These are phyloP conservation scores for Helarctos malayanus DNA, from an alignment of 2,797 vertebrate genomes.

Conservation along the genomic window DNA sequence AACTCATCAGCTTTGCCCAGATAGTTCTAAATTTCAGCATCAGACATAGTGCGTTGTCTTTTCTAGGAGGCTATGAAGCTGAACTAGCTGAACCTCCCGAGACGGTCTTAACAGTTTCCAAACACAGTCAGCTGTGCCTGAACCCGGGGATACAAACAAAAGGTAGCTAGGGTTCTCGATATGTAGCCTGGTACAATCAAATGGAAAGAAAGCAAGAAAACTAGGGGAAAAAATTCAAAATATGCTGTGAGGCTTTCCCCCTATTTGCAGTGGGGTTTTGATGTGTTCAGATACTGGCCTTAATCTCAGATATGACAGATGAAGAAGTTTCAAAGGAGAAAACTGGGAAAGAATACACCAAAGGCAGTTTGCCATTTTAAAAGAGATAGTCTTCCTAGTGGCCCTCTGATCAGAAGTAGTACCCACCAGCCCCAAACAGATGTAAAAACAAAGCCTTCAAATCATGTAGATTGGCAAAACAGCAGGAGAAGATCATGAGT, in stretches of 20 bases:
- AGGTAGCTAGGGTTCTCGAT: not conserved
- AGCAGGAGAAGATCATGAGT: not conserved
- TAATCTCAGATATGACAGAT: not conserved
- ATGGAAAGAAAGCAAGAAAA: not conserved
- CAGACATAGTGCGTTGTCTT: not conserved
- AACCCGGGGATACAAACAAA: not conserved
- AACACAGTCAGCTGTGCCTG: not conserved
- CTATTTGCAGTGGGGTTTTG: not conserved
- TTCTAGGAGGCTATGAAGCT: not conserved
- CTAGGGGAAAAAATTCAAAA: not conserved
- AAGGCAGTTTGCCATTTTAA: not conserved
- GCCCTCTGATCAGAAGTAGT: not conserved
- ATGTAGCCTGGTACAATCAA: not conserved
- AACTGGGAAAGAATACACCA: not conserved
- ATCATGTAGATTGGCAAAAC: not conserved
- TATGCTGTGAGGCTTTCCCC: not conserved
- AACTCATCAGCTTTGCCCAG: not conserved
- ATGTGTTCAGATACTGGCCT: not conserved
- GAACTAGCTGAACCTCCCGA: not conserved
- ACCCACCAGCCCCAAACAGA: not conserved
- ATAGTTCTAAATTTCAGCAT: not conserved
- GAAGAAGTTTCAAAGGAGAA: not conserved
- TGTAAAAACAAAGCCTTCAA: not conserved
- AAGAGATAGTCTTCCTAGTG: not conserved
- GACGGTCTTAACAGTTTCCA: not conserved